These are phyloP conservation scores for Pelochelys cantorii DNA, from an alignment of 2,797 vertebrate species.

Conservation along the genomic window DNA sequence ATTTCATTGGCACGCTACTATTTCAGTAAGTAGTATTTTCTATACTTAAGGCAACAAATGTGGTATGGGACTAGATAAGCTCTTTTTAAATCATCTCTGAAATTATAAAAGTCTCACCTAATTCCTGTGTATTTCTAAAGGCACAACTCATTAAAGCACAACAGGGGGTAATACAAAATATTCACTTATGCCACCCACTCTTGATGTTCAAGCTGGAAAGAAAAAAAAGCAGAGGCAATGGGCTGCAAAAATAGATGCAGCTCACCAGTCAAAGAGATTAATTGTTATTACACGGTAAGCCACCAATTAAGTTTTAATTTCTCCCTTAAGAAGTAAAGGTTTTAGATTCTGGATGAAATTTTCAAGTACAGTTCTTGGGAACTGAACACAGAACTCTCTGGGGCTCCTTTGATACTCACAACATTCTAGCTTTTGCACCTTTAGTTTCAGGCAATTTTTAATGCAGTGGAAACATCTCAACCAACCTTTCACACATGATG, in stretches of 20 bases:
- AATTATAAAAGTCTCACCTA: not conserved
- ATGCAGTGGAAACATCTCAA: not conserved
- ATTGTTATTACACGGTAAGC: not conserved
- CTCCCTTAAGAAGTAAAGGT: not conserved
- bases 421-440: not conserved
- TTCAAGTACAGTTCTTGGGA: not conserved
- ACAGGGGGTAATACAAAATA: not conserved
- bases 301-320: not conserved
- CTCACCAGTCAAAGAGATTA: not conserved
- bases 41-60: not conserved
- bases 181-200: not conserved
- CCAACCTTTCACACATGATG: not conserved
- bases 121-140: not conserved
- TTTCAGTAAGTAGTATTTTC: not conserved
- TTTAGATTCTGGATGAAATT: not conserved
- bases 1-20: not conserved
- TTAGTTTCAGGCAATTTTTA: not conserved
- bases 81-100: not conserved
- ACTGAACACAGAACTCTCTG: not conserved
- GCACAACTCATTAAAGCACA: not conserved
- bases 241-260: not conserved
- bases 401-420: not conserved
- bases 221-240: not conserved
- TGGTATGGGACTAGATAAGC: not conserved
- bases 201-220: not conserved